Evolutionary conservation across 1,140 invertebrate species (phyloP), one percentile per base, ranked within the genome.

Genomic region (Physella acuta): DNA sequence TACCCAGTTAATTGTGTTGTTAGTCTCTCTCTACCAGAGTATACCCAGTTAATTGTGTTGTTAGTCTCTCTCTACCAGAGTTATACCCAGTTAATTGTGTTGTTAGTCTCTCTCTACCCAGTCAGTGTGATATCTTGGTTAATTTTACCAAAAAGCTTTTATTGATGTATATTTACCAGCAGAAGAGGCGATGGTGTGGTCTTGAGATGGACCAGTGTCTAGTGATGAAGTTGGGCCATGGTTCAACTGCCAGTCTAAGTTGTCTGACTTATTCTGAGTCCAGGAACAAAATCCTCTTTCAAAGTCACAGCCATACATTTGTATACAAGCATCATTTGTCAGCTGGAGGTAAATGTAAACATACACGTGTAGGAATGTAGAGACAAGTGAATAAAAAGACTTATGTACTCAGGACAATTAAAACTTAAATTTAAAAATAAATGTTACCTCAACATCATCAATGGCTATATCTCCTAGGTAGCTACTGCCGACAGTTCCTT

Each of bases 401-500:
- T n/a, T n/a, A n/a, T n/a, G n/a, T n/a, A n/a, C n/a, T n/a, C n/a
- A n/a, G n/a, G n/a, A n/a, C n/a, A n/a, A n/a, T n/a, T n/a, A n/a
- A n/a, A n/a, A 44, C 39, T 44, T 20, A 44, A 44, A 44, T 44
- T 44, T 44, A 44, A 44, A 44, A 44, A 44, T 44, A 44, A 44
- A 44, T 44, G 16, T 53, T 36, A 65, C 63, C n/a, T 51, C 34
- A 1, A 78, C 44, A 34, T 78, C 76, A 70, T 78, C 76, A 24
- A 78, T 55, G 49, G 74, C 76, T 20, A 78, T 76, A 55, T 78
- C 76, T 31, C 76, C 75, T 34, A 17, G 14, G 39, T 71, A 76
- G 49, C 65, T 72, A 16, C 36, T 51, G 28, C 76, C 76, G 16
- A 90, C 86, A 51, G 87, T 85, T 1, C 87, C 90, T 75, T 89